Evolutionary conservation across 2,113 vertebrate genomes (phyloP).

Genomic region (Phyllopteryx taeniolatus): DNA sequence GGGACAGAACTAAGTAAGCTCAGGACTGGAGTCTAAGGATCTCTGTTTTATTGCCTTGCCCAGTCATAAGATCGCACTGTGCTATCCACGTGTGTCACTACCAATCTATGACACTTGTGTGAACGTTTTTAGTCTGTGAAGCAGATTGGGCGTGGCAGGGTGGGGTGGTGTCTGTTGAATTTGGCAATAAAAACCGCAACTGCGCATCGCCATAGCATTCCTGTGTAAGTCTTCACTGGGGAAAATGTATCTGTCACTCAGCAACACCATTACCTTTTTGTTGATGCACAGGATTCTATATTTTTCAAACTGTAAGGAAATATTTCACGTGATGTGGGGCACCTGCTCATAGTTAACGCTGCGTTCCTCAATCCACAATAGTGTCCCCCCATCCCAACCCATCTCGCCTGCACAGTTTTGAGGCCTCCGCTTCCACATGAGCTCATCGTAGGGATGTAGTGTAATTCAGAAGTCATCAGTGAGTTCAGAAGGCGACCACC

Average conservation of each 20-base stretch:
- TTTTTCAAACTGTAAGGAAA: conserved; percentile 11
- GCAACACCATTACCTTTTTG: not conserved
- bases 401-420: not conserved
- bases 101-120: not conserved
- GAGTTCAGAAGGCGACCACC: conserved; percentile 40
- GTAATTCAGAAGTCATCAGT: conserved; percentile 34
- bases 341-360: conserved; percentile 44
- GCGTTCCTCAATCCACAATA: conserved; percentile 42
- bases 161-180: conserved; percentile 21
- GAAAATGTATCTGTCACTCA: conserved; percentile 21
- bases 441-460: conserved; percentile 32
- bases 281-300: conserved; percentile 6
- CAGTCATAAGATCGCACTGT: not conserved
- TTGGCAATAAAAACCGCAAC: conserved; percentile 16
- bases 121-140: not conserved
- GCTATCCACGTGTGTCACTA: not conserved
- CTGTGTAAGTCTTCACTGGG: not conserved
- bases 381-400: not conserved
- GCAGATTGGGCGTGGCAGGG: conserved; percentile 21
- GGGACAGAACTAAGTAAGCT: too few species aligned
- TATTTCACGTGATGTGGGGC: conserved; percentile 12
- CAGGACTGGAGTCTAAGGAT: not conserved
- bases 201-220: conserved; percentile 10
- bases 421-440: conserved; percentile 45
- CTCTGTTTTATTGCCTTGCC: not conserved